Base-by-base conservation (phyloP, 2,888 invertebrate species). In the Vesta saturnalis region DNA sequence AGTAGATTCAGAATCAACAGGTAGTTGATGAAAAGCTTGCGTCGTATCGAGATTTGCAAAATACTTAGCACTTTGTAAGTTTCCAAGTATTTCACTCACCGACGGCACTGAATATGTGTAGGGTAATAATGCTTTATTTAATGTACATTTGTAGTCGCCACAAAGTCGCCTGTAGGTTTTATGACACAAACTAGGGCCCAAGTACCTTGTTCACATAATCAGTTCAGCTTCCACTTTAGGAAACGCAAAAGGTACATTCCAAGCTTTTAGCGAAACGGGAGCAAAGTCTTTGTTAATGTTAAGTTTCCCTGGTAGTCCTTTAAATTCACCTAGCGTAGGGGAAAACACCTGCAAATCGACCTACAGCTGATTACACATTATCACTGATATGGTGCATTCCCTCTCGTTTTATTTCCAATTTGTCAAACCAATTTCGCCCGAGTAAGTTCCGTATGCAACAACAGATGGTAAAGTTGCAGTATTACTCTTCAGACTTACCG, bases 371-470 rank as follows among this genome's bases (percentile, higher is more conserved):
- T 30, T 6, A 5, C 5, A 30, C 30, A 30, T 30, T 30, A 30
- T 30, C 30, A 30, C 10, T 30, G 30, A 30, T 10, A 30, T 30
- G 30, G 10, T 30, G 30, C 10, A 30, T 30, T 30, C 30, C 30
- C 10, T 30, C 6, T 30, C 5, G 10, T 30, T 5, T 30, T 6
- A 49, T 49, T 16, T 15, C 49, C 15, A 49, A 19, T 10, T 19
- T 49, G 10, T 49, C 49, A 16, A 49, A 49, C 49, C 49, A 49
- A 49, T 49, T 49, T 8, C 49, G 49, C 10, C 49, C 49, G 1
- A 49, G 15, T 15, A 49, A 49, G 16, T 6, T 49, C 16, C 49
- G 16, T 49, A 16, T 4, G 49, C 19, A 49, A 49, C 49, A 16
- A 49, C 16, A 10, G 15, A 49, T 15, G 49, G 16, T 16, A 49